Base-by-base conservation (phyloP, 2,113 vertebrate genomes). In the Hiodon tergisus region DNA sequence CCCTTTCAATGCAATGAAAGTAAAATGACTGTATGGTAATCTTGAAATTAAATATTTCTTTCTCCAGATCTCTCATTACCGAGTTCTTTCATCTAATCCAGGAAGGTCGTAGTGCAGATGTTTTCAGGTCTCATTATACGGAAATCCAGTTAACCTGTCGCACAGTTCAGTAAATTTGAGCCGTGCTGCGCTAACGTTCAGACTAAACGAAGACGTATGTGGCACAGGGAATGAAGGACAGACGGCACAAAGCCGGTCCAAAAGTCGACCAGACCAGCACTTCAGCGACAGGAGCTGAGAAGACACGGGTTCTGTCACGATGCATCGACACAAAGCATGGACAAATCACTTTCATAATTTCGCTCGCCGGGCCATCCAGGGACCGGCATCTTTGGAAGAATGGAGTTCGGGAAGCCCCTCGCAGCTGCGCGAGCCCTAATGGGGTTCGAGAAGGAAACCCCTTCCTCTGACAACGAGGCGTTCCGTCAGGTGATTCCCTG, bases 401-500 rank as follows among this genome's bases (percentile, higher is more conserved):
- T 31, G 31, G 31, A 31, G 31, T 31, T 31, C 31, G 31, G 31
- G 1, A 31, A 31, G 31, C 31, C 0, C 31, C 31, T 31, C 31
- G 31, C 31, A 31, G 31, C 31, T 31, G 31, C 31, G 31, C 31
- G 31, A 2, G 31, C 31, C 31, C 31, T 31, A 31, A 31, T 31
- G 31, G 31, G 31, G 31, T 31, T 31, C 31, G 31, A 31, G 31
- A 31, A 31, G 31, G 31, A 31, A 31, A 31, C 31, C 31, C 67
- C 73, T 58, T 57, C 73, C 69, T 69, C 67, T 31, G 31, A 31
- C 31, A 31, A 31, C 31, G 31, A 31, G 31, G 31, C 31, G 31
- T 31, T 31, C 31, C 31, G 10, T 67, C 72, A 67, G 58, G 60
- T 69, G 57, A 68, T 55, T 60, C 62, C 63, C 75, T 73, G 68